Conservation (phyloP, 2,888 invertebrate species). For the Rhopalosiphum nymphaeae region DNA sequence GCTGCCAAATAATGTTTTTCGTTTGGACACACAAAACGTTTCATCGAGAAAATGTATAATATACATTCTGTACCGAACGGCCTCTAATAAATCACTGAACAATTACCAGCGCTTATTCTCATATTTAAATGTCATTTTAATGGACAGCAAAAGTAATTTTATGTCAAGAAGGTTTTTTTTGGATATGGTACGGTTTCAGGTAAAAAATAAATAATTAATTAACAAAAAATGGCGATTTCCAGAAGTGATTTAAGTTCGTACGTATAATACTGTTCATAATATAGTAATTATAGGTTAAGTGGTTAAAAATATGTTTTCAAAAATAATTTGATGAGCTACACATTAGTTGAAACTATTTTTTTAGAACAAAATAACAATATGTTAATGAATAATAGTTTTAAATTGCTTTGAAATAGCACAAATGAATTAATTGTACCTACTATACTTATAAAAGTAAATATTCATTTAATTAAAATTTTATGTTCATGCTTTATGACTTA, state of each 20-base stretch:
- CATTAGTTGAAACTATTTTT: neutral
- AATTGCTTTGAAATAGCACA: neutral
- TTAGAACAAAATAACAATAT: neutral
- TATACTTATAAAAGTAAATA: neutral
- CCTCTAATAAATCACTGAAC: neutral
- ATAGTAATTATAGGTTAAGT: neutral
- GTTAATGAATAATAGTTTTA: neutral
- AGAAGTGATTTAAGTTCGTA: neutral
- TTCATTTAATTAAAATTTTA: neutral
- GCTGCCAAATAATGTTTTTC: conserved; percentile 36
- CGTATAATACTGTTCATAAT: neutral
- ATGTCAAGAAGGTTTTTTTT: neutral
- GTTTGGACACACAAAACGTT: neutral
- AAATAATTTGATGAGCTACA: neutral
- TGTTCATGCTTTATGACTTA: neutral
- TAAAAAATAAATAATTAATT: neutral
- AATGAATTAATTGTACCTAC: neutral
- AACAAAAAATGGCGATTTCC: neutral
- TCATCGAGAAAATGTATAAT: conserved; percentile 7
- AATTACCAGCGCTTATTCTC: neutral
- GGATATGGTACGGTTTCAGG: neutral
- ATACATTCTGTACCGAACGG: neutral
- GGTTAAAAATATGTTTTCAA: neutral
- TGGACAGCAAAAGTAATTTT: neutral
- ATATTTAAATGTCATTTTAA: conserved; percentile 4